A percentile compares a stretch with the other conserved stretches of the same genome.
Evolutionary conservation across 2,113 vertebrate genomes (phyloP).

Genomic region (Vimba vimba): DNA sequence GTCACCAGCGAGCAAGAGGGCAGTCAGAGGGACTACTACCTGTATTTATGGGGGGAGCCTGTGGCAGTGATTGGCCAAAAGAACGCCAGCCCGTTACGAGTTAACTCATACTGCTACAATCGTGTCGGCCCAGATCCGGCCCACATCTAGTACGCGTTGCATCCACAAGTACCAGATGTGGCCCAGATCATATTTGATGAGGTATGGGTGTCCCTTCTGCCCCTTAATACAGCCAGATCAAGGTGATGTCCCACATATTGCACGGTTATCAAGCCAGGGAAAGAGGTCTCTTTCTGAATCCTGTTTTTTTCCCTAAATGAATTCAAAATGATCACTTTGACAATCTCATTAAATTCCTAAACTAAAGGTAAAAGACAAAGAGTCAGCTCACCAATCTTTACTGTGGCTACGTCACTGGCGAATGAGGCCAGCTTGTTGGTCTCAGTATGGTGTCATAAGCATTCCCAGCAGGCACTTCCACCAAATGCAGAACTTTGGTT

Average conservation of each 20-base stretch:
- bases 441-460: not conserved
- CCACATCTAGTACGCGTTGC: too few relatives aligned
- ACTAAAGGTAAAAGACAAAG: not conserved
- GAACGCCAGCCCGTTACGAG: too few relatives aligned
- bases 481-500: not conserved
- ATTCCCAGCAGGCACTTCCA: not conserved
- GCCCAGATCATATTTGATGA: not conserved
- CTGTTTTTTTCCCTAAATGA: not conserved
- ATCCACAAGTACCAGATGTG: too few relatives aligned
- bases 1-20: too few relatives aligned
- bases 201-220: not conserved
- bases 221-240: not conserved
- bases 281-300: not conserved
- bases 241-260: not conserved
- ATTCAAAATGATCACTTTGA: not conserved
- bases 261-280: not conserved
- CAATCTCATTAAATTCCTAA: not conserved
- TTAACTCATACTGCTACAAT: too few relatives aligned
- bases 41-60: too few relatives aligned
- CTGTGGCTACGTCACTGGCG: not conserved
- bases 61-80: too few relatives aligned
- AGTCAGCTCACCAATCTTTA: not conserved
- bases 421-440: not conserved
- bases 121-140: too few relatives aligned
- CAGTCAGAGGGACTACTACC: too few relatives aligned